A percentile compares a stretch with the other conserved stretches of the same genome.
phyloP scores from a whole-genome alignment of 2,113 vertebrate genomes.

The Solenodon paradoxus region DNA sequence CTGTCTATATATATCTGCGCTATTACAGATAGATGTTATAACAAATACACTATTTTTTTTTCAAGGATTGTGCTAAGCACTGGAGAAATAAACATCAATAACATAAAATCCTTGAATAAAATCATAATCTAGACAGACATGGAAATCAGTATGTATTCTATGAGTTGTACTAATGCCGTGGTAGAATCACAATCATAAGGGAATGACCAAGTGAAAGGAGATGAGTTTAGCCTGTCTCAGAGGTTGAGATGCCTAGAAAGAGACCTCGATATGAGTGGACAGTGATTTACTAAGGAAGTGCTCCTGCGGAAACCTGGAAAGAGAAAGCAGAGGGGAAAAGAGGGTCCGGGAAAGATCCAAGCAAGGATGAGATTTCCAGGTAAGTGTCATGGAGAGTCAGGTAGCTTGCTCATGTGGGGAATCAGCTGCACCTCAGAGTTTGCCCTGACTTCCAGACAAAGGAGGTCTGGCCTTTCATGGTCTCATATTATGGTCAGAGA shows the following conservation, averaged over 20 bases:
- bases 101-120: not conserved
- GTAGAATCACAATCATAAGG: not conserved
- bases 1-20: not conserved
- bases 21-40: not conserved
- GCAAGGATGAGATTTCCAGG: not conserved
- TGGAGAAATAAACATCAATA: conserved; percentile 15
- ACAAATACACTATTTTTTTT: conserved; percentile 16
- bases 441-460: not conserved
- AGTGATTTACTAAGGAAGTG: not conserved
- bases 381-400: not conserved
- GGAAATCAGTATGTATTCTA: not conserved
- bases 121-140: not conserved
- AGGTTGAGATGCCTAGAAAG: not conserved
- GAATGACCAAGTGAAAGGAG: not conserved
- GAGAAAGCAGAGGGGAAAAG: not conserved
- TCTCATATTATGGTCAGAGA: not conserved
- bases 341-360: not conserved
- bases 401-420: not conserved
- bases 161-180: not conserved
- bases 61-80: conserved; percentile 2
- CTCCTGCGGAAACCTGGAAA: not conserved
- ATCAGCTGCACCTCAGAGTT: not conserved
- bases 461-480: not conserved
- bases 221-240: not conserved
- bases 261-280: not conserved